Conservation (phyloP, 2,113 vertebrate genomes). For the Castor canadensis region DNA sequence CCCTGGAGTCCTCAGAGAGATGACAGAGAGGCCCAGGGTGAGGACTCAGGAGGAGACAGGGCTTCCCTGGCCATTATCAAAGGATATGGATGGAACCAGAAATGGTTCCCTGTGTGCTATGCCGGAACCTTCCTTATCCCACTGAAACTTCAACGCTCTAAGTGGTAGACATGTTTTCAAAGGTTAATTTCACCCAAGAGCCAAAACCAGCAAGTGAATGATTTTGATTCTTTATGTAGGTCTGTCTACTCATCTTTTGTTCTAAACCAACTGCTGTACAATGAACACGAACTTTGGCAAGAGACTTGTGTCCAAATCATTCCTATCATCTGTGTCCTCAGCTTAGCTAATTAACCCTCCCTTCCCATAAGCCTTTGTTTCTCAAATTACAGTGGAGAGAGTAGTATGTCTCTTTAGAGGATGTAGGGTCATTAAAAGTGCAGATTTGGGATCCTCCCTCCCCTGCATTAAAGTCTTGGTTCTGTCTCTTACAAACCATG, state of each 20-base stretch:
- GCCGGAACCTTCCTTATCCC: too few species aligned
- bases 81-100: not conserved
- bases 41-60: not conserved
- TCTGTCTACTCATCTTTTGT: not conserved
- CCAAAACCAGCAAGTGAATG: not conserved
- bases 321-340: not conserved
- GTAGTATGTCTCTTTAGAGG: not conserved
- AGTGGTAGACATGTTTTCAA: not conserved
- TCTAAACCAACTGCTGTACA: not conserved
- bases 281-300: not conserved
- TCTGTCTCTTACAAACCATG: not conserved
- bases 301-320: not conserved
- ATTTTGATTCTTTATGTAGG: not conserved
- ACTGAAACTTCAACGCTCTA: not conserved
- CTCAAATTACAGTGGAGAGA: not conserved
- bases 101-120: not conserved
- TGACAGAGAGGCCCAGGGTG: not conserved
- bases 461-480: not conserved
- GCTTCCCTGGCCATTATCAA: not conserved
- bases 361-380: not conserved
- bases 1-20: not conserved
- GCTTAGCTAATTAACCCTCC: not conserved
- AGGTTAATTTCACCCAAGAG: not conserved
- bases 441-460: not conserved
- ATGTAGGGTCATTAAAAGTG: not conserved